Conservation (phyloP, 2,797 vertebrate species). For the Masticophis lateralis region DNA sequence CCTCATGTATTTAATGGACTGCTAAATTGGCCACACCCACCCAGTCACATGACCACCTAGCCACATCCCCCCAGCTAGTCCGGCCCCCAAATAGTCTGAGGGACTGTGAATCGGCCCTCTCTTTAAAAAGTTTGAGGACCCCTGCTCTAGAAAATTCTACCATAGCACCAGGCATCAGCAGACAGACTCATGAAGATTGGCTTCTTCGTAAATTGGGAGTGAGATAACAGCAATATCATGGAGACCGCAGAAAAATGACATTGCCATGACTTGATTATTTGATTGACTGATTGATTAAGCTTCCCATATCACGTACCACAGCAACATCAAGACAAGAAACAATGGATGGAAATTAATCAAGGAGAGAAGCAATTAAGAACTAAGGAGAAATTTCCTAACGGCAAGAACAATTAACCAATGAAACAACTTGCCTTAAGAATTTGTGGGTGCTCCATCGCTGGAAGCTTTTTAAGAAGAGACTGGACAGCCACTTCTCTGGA, state of each 20-base stretch:
- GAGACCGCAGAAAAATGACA: not conserved
- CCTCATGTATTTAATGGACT: too few species aligned
- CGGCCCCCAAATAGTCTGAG: too few species aligned
- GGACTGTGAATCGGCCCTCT: too few species aligned
- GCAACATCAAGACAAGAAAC: not conserved
- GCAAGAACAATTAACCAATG: not conserved
- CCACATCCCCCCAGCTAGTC: too few species aligned
- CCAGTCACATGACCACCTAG: too few species aligned
- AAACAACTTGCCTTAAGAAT: not conserved
- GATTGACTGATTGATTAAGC: not conserved
- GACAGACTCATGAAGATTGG: not conserved
- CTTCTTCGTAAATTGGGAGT: not conserved
- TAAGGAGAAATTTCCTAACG: not conserved
- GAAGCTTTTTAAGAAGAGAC: not conserved
- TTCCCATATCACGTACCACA: not conserved
- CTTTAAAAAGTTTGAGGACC: too few species aligned
- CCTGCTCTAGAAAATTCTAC: not conserved
- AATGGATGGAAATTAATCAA: not conserved
- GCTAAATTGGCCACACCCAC: too few species aligned
- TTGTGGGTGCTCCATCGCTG: not conserved
- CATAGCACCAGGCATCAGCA: not conserved
- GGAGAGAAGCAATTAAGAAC: not conserved
- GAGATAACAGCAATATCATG: not conserved
- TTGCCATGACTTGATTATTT: not conserved
- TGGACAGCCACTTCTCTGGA: not conserved